phyloP scores from a whole-genome alignment of 2,113 vertebrate species.

The Xyliphius kryptos region DNA sequence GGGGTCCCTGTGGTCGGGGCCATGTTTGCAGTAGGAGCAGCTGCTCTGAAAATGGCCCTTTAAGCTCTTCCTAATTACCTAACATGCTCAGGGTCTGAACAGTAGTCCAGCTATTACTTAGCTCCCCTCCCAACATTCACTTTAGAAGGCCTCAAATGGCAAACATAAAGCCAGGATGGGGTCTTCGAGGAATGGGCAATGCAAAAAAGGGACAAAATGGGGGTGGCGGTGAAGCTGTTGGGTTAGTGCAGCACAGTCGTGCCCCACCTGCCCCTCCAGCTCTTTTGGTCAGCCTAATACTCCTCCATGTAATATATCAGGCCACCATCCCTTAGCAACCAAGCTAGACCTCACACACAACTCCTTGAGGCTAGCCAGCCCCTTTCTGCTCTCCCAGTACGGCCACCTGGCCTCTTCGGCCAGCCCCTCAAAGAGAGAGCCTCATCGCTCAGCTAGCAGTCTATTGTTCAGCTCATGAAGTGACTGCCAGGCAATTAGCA shows the following conservation, averaged over 20 bases:
- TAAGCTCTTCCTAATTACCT: constrained; percentile 67
- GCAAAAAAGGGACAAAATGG: constrained; percentile 17
- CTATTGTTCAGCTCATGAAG: constrained; percentile 53
- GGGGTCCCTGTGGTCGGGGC: constrained; percentile 28
- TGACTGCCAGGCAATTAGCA: constrained; percentile 55
- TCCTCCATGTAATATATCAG: constrained; percentile 68
- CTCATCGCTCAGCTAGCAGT: constrained; percentile 53
- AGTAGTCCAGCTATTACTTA: constrained; percentile 40
- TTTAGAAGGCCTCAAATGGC: constrained; percentile 41
- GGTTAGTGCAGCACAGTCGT: constrained; percentile 15
- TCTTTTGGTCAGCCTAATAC: constrained; percentile 53
- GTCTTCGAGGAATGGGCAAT: constrained; percentile 29
- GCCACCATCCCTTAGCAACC: constrained; percentile 58
- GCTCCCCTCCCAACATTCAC: constrained; percentile 17
- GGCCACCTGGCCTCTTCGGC: constrained; percentile 53
- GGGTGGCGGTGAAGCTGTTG: constrained; percentile 39
- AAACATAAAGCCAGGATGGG: constrained; percentile 43
- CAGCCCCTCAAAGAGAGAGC: constrained; percentile 42
- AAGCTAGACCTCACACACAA: constrained; percentile 57
- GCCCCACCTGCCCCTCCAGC: constrained; percentile 32
- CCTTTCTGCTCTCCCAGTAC: constrained; percentile 50
- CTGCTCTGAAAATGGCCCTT: constrained; percentile 59
- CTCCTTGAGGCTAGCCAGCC: constrained; percentile 48
- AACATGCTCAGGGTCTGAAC: constrained; percentile 60
- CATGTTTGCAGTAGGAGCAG: constrained; percentile 49